Evolutionary conservation across 2,113 vertebrate genomes (phyloP), one percentile per base, ranked within the genome.

Genomic region (Tretioscincus oriximinensis): DNA sequence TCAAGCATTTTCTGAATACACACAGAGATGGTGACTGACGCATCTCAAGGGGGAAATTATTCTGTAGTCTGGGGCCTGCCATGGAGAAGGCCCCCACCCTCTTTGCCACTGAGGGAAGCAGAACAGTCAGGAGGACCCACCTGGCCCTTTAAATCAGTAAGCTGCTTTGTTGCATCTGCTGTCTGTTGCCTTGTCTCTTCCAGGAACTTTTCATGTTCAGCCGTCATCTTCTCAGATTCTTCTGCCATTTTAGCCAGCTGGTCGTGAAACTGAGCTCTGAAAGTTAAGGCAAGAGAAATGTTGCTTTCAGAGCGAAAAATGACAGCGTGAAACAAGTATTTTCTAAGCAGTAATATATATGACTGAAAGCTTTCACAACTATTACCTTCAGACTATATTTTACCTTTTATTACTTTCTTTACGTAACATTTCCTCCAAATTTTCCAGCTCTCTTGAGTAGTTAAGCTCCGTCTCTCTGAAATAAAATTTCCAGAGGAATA

Each of bases 391-490:
- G 65, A n/a, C 4, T 45, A 64, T 69, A 73, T 75, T 81, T 80
- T 91, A 94, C 94, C 90, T 84, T 64, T 6, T 93, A 73, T 91
- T 81, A 20, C 0, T 49, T 88, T 92, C 89, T 78, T 58, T 87
- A 78, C 86, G 73, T 72, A 91, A 67, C 18, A 87, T 64, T 2
- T 82, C 66, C 70, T 7, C n/a, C 68, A 93, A 31, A 61, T 78
- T 1, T 82, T 41, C 54, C 76, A 95, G 21, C 60, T 90, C 49
- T 81, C 87, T 86, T 82, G 1, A 20, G 47, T 80, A 87, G 1
- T 5, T 26, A 47, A 85, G 7, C 21, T 64, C 41, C 29, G 65
- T 66, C 64, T 73, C 64, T 66, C 93, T 93, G 70, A 47, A 21
- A 1, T 2, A 41, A 41, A 5, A 41, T 41, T 41, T 41, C 35